Base-by-base conservation (phyloP, 2,888 invertebrate genomes). In the Thysanoteuthis rhombus region DNA sequence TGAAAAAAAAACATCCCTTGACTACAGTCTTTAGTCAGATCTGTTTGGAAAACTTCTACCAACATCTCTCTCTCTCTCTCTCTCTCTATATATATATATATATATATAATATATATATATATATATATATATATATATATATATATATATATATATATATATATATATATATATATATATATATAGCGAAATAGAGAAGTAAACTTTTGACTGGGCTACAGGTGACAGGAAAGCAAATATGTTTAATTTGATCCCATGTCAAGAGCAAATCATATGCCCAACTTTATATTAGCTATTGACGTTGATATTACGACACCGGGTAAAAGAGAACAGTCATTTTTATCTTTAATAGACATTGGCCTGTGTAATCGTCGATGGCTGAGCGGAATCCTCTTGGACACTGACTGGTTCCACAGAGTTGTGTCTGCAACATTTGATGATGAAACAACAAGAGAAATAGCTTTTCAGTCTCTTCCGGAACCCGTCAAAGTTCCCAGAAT, bases 401-500 rank as follows among this genome's bases (percentile, higher is more conserved):
- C 22, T 45, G n/a, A n/a, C 16, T 16, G 92, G 92, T 40, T 92
- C 40, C 42, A 92, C 92, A 1, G 92, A 22, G 42, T 92, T 92
- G 32, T 42, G n/a, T 36, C 25, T 92, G 40, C 92, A 42, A 36
- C 92, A 42, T 28, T 45, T 40, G 19, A 45, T n/a, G 40, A 32
- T 12, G n/a, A 42, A 45, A 28, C 92, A 91, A 28, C 91, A 42
- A 40, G 92, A 42, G 42, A 92, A 42, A 42, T 28, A 45, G 1
- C 19, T 92, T 40, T 92, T 42, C 45, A 92, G 16, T 45, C 45
- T 39, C 12, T 45, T 52, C 38, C 95, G 47, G 93, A 95, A 95
- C 42, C 94, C 93, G 38, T 94, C 93, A 89, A 95, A 95, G 39
- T 94, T 94, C 39, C 93, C 93, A 5, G 95, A 95, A 92, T 95